Evolutionary conservation across 2,888 invertebrate species (phyloP).

Genomic region (Microctonus aethiopoides): DNA sequence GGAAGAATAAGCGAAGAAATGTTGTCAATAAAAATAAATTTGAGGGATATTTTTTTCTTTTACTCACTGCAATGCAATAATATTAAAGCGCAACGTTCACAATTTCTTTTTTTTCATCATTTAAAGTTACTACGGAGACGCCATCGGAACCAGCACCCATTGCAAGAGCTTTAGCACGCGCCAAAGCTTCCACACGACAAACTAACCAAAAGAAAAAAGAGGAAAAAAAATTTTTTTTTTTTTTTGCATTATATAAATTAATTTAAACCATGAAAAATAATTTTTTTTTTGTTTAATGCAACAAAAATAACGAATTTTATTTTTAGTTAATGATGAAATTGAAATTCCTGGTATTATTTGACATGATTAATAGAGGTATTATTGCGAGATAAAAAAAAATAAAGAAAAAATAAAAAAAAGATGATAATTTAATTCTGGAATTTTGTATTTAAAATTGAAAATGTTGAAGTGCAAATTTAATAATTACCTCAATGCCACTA

Average conservation of each 20-base stretch:
- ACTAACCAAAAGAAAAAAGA: constrained; percentile 48
- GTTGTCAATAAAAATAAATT: not conserved
- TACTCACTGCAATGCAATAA: not conserved
- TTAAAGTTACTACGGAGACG: constrained; percentile 57
- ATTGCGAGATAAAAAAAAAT: too few relatives aligned
- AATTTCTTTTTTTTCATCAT: constrained; percentile 48
- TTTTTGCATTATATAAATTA: not conserved
- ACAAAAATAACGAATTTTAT: not conserved
- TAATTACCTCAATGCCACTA: constrained; percentile 64
- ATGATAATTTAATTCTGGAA: not conserved
- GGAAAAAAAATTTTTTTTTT: too few relatives aligned
- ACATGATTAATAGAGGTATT: not conserved
- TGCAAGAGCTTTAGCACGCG: constrained; percentile 58
- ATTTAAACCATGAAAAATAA: not conserved
- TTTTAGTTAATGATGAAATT: not conserved
- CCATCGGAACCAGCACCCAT: constrained; percentile 57
- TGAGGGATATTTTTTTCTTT: not conserved
- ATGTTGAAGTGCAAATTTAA: constrained; percentile 40
- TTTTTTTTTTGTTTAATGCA: not conserved
- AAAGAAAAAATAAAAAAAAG: not conserved
- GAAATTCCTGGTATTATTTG: not conserved
- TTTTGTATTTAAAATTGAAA: not conserved
- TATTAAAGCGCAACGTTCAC: constrained; percentile 52
- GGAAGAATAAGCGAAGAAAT: not conserved
- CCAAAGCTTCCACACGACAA: constrained; percentile 60